phyloP scores from a whole-genome alignment of 2,888 invertebrate genomes.

The Marasmarcha lunaedactyla region DNA sequence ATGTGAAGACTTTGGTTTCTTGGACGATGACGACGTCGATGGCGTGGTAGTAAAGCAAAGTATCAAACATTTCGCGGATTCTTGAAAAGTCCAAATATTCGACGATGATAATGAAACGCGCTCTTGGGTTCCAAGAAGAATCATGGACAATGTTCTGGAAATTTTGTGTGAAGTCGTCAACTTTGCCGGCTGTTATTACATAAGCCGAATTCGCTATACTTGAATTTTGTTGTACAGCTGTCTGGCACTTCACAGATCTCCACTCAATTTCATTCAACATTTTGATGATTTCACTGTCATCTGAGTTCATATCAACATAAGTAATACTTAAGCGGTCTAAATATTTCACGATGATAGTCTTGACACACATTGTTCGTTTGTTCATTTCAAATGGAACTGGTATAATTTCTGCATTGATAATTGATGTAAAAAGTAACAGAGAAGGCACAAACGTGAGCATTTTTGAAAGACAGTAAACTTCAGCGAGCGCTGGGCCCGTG shows the following conservation, averaged over 20 bases:
- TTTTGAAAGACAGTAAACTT: too few relatives aligned
- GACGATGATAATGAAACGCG: constrained; percentile 27
- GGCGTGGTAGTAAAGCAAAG: constrained; percentile 23
- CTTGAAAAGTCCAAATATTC: constrained; percentile 14
- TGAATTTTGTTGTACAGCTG: constrained; percentile 5
- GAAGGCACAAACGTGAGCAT: too few relatives aligned
- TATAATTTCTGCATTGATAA: too few relatives aligned
- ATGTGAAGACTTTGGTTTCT: constrained; percentile 28
- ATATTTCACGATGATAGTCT: too few relatives aligned
- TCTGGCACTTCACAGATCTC: too few relatives aligned
- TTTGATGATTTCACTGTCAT: constrained; percentile 8
- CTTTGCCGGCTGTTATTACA: constrained; percentile 20
- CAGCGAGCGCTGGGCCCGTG: too few relatives aligned
- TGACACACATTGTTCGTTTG: too few relatives aligned
- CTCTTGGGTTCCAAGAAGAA: constrained; percentile 29
- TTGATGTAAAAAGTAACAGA: too few relatives aligned
- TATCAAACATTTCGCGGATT: constrained; percentile 25
- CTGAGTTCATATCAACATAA: constrained; percentile 12
- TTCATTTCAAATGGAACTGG: too few relatives aligned
- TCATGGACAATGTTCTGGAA: constrained; percentile 20
- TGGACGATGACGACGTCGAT: constrained; percentile 23
- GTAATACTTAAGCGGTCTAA: constrained; percentile 5
- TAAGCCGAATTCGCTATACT: constrained; percentile 18
- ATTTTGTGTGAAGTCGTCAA: constrained; percentile 14
- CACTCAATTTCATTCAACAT: constrained; percentile 4